Evolutionary conservation across 1,140 invertebrate species (phyloP).

Genomic region (Sitodiplosis mosellana): DNA sequence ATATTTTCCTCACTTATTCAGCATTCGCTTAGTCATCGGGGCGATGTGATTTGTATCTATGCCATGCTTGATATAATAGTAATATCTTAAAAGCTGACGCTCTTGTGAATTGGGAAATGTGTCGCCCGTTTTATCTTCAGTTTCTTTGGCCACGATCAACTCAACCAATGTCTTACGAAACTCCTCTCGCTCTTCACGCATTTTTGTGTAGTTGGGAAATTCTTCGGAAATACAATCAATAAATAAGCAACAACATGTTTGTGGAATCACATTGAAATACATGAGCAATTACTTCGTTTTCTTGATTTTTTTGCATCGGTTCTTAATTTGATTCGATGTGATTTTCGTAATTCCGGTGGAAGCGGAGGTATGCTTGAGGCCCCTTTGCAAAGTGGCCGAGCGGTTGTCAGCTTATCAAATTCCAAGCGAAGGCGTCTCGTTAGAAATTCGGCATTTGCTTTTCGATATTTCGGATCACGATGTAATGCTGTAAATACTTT

Average conservation of each 20-base stretch:
- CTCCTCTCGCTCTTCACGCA: conserved; percentile 57
- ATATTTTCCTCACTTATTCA: conserved; percentile 26
- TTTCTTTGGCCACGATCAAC: conserved; percentile 37
- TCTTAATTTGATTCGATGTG: too few relatives aligned
- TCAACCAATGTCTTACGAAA: conserved; percentile 63
- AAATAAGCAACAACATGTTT: not conserved
- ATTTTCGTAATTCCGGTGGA: too few relatives aligned
- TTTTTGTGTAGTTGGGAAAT: conserved; percentile 39
- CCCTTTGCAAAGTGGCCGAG: too few relatives aligned
- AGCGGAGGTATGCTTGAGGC: too few relatives aligned
- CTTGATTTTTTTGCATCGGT: too few relatives aligned
- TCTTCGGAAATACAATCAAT: conserved; percentile 14
- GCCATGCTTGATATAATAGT: conserved; percentile 77
- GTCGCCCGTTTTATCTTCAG: conserved; percentile 22
- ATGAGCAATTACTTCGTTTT: too few relatives aligned
- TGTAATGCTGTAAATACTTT: too few relatives aligned
- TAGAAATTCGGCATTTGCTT: too few relatives aligned
- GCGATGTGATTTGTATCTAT: conserved; percentile 73
- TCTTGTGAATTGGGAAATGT: conserved; percentile 37
- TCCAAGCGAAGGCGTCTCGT: too few relatives aligned
- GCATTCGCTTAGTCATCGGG: conserved; percentile 45
- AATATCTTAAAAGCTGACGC: conserved; percentile 58
- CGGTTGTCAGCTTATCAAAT: too few relatives aligned
- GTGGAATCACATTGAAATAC: not conserved
- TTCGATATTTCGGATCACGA: too few relatives aligned